Conservation (phyloP, 2,797 vertebrate genomes). For the Okamejei kenojei region DNA sequence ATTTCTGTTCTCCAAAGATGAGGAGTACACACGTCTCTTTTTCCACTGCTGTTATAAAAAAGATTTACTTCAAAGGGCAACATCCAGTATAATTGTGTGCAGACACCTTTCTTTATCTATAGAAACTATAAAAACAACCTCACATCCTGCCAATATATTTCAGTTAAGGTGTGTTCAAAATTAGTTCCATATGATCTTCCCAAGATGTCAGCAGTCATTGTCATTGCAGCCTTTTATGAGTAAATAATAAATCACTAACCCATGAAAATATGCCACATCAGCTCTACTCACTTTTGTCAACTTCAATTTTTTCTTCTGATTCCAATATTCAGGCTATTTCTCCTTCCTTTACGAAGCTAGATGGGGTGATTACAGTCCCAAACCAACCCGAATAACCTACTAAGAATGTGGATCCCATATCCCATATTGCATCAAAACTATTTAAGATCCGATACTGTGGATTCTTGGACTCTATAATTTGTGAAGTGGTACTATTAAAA, state of each 20-base stretch:
- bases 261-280: neutral
- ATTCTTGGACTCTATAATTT: neutral
- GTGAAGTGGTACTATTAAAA: neutral
- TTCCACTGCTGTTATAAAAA: neutral
- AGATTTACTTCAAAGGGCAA: neutral
- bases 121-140: neutral
- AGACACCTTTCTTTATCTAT: neutral
- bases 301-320: neutral
- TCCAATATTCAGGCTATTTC: neutral
- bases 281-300: neutral
- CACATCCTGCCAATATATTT: neutral
- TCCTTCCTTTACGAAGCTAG: neutral
- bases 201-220: neutral
- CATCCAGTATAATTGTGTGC: neutral
- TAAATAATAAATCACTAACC: neutral
- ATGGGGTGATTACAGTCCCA: neutral
- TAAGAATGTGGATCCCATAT: neutral
- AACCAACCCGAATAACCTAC: neutral
- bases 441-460: neutral
- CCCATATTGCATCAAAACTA: neutral
- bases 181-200: slow-evolving; percentile 22
- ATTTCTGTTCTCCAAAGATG: neutral
- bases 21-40: neutral
- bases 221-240: neutral
- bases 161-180: neutral